phyloP scores from a whole-genome alignment of 2,888 invertebrate genomes.

The Eupithecia abbreviata region DNA sequence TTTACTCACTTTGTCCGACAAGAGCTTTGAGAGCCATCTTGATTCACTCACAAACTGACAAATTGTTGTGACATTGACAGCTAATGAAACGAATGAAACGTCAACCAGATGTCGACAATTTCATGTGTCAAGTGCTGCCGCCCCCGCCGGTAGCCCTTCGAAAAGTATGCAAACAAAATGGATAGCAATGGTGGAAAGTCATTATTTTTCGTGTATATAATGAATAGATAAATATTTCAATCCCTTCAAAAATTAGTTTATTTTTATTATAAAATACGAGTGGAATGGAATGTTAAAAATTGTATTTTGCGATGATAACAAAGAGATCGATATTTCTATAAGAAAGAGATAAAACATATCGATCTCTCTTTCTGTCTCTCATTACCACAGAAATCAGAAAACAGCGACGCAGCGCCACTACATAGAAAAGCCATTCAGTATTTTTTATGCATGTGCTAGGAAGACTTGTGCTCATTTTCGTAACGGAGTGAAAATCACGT shows the following conservation, averaged over 20 bases:
- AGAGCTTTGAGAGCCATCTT: conserved; percentile 94
- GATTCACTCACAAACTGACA: conserved; percentile 68
- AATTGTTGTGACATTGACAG: conserved; percentile 6
- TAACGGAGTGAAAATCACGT: conserved; percentile 58
- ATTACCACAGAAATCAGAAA: conserved; percentile 42
- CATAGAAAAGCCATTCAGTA: conserved; percentile 55
- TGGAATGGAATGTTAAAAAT: background rate
- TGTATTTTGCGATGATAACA: background rate
- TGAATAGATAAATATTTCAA: no score
- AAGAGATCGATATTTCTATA: conserved; percentile 20
- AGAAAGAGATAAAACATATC: conserved; percentile 51
- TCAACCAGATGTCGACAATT: conserved; percentile 25
- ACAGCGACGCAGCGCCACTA: conserved; percentile 11
- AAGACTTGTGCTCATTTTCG: conserved; percentile 53
- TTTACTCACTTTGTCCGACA: conserved; percentile 93
- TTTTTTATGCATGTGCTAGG: conserved; percentile 57
- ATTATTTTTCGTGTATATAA: no score
- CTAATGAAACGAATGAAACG: background rate
- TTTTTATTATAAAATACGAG: background rate
- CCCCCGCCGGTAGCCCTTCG: background rate
- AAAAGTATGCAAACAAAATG: background rate
- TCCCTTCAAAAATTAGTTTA: background rate
- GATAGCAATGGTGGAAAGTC: background rate
- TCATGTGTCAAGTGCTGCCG: background rate
- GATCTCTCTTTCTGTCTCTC: conserved; percentile 57